Base-by-base conservation (phyloP, 2,113 vertebrate species). In the Dasypus novemcinctus region DNA sequence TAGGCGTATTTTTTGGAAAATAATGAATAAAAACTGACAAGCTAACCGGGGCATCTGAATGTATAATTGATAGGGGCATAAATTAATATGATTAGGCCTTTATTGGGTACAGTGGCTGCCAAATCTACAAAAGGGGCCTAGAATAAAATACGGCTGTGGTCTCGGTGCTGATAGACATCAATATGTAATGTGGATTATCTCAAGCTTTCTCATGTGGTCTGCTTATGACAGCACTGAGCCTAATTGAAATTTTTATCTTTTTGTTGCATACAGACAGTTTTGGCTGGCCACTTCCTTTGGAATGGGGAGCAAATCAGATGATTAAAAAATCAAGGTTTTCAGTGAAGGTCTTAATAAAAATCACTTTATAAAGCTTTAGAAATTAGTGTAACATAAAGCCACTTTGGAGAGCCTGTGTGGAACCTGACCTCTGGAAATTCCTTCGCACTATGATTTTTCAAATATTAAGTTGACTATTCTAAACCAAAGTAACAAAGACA, bases 41-140 rank as follows among this genome's bases (percentile, higher is more conserved):
- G 98, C 98, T 99, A 99, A 99, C 99, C 97, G 97, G 98, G 98
- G 98, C 99, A 99, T 98, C 98, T 98, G 98, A 99, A 99, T 99
- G 99, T 98, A 99, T 99, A 99, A 99, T 99, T 99, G 99, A 99
- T 99, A 98, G 97, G 97, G 98, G 99, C 98, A 99, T 99, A 99
- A 99, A 99, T 99, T 99, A 99, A 99, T 99, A 99, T 98, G 98
- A 99, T 99, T 99, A 99, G 98, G 98, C 98, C 98, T 98, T 98
- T 98, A 98, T 98, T 98, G 98, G 98, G 98, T 98, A 96, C 98
- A 96, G 98, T 97, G 98, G 97, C 99, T 99, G 98, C 98, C 98
- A 99, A 98, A 98, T 97, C 98, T 98, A 98, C 98, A 98, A 99
- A 99, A 99, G 98, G 98, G 98, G 97, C 89, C 97, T 94, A 97